phyloP scores from a whole-genome alignment of 2,888 invertebrate genomes.

The Chymomyza fuscimana region DNA sequence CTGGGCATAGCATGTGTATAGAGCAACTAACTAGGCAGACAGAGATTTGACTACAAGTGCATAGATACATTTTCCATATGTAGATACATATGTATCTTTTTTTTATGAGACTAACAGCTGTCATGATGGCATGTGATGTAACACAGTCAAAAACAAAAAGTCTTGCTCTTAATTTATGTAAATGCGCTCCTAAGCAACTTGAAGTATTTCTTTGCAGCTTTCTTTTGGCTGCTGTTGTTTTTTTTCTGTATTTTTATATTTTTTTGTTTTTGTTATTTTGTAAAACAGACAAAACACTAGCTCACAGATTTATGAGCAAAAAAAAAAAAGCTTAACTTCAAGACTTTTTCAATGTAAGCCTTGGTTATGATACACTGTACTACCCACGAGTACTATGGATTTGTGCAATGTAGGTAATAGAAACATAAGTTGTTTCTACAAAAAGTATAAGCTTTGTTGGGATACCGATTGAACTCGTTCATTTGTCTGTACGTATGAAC shows the following conservation, averaged over 20 bases:
- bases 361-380: not conserved
- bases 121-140: constrained; percentile 1
- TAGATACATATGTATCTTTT: constrained; percentile 36
- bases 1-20: constrained; percentile 13
- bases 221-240: constrained; percentile 49
- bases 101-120: constrained; percentile 5
- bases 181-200: constrained; percentile 19
- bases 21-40: constrained; percentile 8
- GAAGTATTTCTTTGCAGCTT: constrained; percentile 50
- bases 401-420: too few relatives aligned
- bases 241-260: too few relatives aligned
- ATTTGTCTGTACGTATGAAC: too few relatives aligned
- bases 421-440: too few relatives aligned
- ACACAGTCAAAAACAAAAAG: not conserved
- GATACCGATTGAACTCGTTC: too few relatives aligned
- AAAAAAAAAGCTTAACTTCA: not conserved
- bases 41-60: constrained; percentile 7
- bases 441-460: too few relatives aligned
- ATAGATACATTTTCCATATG: constrained; percentile 6
- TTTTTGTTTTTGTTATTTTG: not conserved
- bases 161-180: constrained; percentile 64
- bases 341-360: constrained; percentile 1
- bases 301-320: constrained; percentile 3
- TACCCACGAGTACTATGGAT: too few relatives aligned
- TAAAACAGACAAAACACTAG: constrained; percentile 18